phyloP scores from a whole-genome alignment of 2,113 vertebrate genomes.

The Psephotus haematonotus region DNA sequence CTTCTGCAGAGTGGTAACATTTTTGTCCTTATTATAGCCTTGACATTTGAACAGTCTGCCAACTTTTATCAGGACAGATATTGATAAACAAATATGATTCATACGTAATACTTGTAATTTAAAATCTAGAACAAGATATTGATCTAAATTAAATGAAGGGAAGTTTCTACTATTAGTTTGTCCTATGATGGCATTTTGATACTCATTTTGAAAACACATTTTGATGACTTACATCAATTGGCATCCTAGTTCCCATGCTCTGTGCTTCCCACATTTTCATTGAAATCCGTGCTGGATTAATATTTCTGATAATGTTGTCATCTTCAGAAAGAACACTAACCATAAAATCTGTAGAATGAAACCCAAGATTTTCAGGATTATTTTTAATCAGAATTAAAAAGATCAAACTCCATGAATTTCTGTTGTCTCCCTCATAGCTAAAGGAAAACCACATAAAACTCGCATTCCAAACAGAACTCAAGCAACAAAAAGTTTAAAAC shows the following conservation, averaged over 20 bases:
- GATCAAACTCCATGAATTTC: background rate
- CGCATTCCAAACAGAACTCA: background rate
- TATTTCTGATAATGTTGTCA: constrained; percentile 80
- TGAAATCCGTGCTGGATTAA: constrained; percentile 78
- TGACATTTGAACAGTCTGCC: background rate
- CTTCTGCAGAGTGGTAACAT: background rate
- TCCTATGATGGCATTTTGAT: background rate
- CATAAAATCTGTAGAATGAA: constrained; percentile 81
- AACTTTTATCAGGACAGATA: background rate
- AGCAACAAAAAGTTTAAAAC: background rate
- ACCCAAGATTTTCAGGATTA: background rate
- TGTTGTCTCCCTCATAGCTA: background rate
- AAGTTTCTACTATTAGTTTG: background rate
- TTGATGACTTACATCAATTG: constrained; percentile 73
- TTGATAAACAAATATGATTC: background rate
- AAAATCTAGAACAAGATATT: background rate
- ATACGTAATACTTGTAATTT: background rate
- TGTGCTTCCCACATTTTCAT: constrained; percentile 86
- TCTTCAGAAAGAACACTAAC: constrained; percentile 89
- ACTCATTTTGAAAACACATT: background rate
- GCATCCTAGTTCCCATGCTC: constrained; percentile 3
- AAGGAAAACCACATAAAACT: background rate
- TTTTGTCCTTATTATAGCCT: background rate
- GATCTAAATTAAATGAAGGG: background rate
- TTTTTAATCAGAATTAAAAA: background rate